Percentiles rank a stretch among this genome's conserved stretches.
These are phyloP conservation scores for Mya arenaria DNA, from an alignment of 1,140 invertebrate species.

Conservation along the genomic window DNA sequence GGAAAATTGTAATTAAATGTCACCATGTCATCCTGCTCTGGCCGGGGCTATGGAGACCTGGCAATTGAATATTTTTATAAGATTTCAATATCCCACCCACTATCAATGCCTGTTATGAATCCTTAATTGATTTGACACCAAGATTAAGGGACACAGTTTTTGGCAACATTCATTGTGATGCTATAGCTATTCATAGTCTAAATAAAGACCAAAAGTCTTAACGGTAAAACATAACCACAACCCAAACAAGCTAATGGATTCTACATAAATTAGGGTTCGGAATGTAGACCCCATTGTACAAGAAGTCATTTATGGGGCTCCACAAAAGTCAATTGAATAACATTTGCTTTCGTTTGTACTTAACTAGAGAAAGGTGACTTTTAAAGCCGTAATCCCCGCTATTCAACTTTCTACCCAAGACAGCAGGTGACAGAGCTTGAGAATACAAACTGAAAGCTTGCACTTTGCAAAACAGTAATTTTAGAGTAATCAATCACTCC, in stretches of 20 bases:
- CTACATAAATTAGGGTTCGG: no score
- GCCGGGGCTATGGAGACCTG: no score
- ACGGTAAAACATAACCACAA: background rate
- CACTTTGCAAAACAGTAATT: background rate
- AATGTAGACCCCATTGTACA: background rate
- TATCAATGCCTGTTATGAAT: no score
- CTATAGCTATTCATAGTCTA: background rate
- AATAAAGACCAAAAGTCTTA: background rate
- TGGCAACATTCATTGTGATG: background rate
- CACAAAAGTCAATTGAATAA: background rate
- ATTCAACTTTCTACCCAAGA: no score
- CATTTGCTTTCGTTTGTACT: background rate
- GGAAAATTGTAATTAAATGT: no score
- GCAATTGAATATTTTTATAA: no score
- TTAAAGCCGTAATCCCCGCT: background rate
- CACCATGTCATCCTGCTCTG: no score
- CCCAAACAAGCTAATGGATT: no score
- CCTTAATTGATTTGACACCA: background rate
- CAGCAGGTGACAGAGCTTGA: background rate
- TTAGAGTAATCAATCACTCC: background rate
- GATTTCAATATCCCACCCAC: no score
- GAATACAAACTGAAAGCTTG: slow-evolving; percentile 1
- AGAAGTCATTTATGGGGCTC: background rate
- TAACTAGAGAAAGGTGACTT: background rate
- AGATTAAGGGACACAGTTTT: background rate